These are phyloP conservation scores for Paracyclopina nana DNA, from an alignment of 1,140 invertebrate genomes.

Conservation along the genomic window DNA sequence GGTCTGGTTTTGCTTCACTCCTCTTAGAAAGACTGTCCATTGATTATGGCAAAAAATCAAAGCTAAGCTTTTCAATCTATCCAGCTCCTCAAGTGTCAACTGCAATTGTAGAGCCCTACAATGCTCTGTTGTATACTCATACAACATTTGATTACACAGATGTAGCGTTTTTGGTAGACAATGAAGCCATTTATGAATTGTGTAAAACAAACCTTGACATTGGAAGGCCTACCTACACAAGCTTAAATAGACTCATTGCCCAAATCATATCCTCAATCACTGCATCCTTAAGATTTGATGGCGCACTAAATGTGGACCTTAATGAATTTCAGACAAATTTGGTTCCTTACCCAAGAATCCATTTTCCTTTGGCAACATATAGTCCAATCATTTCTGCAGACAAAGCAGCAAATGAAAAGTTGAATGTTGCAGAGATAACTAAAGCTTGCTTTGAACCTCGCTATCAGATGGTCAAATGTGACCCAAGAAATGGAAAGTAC, in stretches of 20 bases:
- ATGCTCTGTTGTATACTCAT: conserved; percentile 44
- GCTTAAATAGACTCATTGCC: conserved; percentile 33
- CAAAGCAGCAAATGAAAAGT: conserved; percentile 22
- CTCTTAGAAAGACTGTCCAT: conserved; percentile 18
- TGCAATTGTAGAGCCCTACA: conserved; percentile 48
- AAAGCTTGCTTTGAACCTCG: conserved; percentile 30
- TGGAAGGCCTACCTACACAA: conserved; percentile 36
- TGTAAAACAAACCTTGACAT: conserved; percentile 40
- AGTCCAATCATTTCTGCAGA: conserved; percentile 25
- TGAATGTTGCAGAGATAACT: conserved; percentile 30
- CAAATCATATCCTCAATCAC: conserved; percentile 66
- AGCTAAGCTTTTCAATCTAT: background rate
- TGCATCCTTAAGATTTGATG: conserved; percentile 48
- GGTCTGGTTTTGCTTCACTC: conserved; percentile 24
- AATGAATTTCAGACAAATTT: conserved; percentile 46
- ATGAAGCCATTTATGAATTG: conserved; percentile 50
- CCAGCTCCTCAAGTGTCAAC: conserved; percentile 28
- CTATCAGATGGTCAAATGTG: conserved; percentile 35
- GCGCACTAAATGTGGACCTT: conserved; percentile 45
- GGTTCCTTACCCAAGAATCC: conserved; percentile 31
- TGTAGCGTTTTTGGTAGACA: conserved; percentile 47
- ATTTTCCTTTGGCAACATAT: conserved; percentile 27
- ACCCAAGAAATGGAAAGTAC: conserved; percentile 27
- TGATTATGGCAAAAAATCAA: background rate
- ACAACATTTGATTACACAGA: conserved; percentile 45